Conservation (phyloP, 2,797 vertebrate species). For the Squalus acanthias region DNA sequence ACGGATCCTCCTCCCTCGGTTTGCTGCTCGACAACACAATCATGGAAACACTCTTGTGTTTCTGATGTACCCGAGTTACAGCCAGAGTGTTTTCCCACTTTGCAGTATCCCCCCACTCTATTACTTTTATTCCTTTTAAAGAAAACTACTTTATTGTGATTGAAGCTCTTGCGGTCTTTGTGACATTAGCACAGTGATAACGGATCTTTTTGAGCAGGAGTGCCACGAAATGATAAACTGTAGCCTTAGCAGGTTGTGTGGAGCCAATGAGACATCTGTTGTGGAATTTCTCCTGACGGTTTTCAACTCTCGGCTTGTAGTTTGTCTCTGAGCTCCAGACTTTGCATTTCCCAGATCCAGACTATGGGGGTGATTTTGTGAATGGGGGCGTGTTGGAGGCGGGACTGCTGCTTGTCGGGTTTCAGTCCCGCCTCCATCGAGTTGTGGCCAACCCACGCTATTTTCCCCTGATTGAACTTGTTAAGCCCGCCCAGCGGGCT, state of each 20-base stretch:
- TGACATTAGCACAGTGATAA: neutral
- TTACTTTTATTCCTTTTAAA: neutral
- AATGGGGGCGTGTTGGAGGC: no score
- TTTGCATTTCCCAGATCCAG: neutral
- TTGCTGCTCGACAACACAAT: neutral
- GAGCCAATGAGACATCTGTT: neutral
- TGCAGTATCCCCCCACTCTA: neutral
- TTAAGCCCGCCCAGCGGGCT: no score
- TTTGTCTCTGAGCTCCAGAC: neutral
- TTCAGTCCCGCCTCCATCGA: no score
- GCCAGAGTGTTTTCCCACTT: no score
- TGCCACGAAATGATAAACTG: neutral
- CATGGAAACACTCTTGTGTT: no score
- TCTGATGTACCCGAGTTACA: no score
- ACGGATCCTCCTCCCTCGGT: neutral
- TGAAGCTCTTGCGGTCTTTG: neutral
- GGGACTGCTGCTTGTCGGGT: no score
- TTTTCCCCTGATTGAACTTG: no score
- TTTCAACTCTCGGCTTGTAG: neutral
- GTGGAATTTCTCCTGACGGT: neutral
- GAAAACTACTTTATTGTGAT: neutral
- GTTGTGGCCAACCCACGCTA: no score
- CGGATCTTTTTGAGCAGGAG: neutral
- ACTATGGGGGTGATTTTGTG: no score
- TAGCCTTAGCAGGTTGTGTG: neutral